Evolutionary conservation across 1,140 invertebrate genomes (phyloP), one percentile per base, ranked within the genome.

Genomic region (Pseudomyrmex flavicornis): DNA sequence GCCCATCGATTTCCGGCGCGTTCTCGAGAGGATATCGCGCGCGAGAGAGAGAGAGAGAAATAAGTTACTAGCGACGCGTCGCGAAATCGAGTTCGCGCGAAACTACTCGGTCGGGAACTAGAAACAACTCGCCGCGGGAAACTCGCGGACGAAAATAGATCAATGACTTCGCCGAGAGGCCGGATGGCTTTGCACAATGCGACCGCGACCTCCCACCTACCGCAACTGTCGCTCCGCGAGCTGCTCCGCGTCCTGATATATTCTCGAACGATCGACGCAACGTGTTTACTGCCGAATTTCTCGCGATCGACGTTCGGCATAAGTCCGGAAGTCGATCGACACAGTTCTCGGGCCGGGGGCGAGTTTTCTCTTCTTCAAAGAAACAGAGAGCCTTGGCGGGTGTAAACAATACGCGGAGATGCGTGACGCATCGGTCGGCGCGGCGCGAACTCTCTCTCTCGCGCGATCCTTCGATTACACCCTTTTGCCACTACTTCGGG

Each of bases 111-210:
- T 69, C 20, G 52, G 79, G 50, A 88, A 22, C 56, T 56, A 77
- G 85, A 77, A 88, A 77, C 77, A 61, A 61, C 54, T 10, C n/a
- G 17, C 5, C 15, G 13, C 15, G 35, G 65, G 8, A 54, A 54
- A 20, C 35, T 35, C 66, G 13, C 26, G 20, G 12, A 73, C 70
- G 35, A 75, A 88, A 88, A 88, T 88, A 88, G 87, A 82, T 62
- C 48, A 73, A 77, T 88, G 77, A 82, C 86, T 82, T 68, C 26
- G 74, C 46, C 76, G 48, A 10, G 54, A 77, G 52, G 69, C 84
- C 56, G 75, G 59, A 76, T 54, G 82, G 69, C 63, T 13, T 0
- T 0, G 35, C 65, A 22, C 79, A 20, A 54, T 50, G 44, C 79
- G 54, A 48, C 35, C 35, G 26, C 63, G 70, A 85, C 75, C 85